Percentiles rank a stretch among this genome's conserved stretches.
Conservation (phyloP, 1,140 invertebrate genomes). For the Olivierus martensii region DNA sequence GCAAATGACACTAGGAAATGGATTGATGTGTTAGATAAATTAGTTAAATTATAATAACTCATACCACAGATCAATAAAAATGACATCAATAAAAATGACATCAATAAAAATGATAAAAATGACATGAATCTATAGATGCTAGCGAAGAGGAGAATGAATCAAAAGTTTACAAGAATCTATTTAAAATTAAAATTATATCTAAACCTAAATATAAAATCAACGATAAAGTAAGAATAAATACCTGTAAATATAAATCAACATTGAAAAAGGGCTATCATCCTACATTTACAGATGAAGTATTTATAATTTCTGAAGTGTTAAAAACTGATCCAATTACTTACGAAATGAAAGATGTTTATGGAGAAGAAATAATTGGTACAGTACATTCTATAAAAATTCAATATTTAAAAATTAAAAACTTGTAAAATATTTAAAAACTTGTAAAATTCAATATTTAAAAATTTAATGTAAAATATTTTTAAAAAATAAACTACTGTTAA, state of each 20-base stretch:
- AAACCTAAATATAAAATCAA: constrained; percentile 7
- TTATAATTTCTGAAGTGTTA: constrained; percentile 18
- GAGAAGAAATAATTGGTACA: no score
- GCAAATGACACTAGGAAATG: constrained; percentile 20
- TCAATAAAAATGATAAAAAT: constrained; percentile 21
- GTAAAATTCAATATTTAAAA: no score
- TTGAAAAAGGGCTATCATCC: constrained; percentile 21
- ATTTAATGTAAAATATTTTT: no score
- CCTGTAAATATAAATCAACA: constrained; percentile 15
- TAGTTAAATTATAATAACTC: constrained; percentile 23
- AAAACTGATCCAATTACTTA: constrained; percentile 7
- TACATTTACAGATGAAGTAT: constrained; percentile 21
- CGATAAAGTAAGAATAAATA: constrained; percentile 21
- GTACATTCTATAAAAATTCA: no score
- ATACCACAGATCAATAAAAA: constrained; percentile 20
- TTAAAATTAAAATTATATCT: neutral
- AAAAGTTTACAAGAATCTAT: neutral
- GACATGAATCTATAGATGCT: constrained; percentile 12
- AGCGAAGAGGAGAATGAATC: constrained; percentile 12
- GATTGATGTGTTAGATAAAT: constrained; percentile 18
- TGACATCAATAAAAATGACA: constrained; percentile 20
- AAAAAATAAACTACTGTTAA: no score
- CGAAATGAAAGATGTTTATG: no score
- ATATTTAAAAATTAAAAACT: no score
- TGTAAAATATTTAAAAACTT: no score